Evolutionary conservation across 2,797 vertebrate species (phyloP), one percentile per base, ranked within the genome.

Genomic region (Arrhamphus sclerolepis): DNA sequence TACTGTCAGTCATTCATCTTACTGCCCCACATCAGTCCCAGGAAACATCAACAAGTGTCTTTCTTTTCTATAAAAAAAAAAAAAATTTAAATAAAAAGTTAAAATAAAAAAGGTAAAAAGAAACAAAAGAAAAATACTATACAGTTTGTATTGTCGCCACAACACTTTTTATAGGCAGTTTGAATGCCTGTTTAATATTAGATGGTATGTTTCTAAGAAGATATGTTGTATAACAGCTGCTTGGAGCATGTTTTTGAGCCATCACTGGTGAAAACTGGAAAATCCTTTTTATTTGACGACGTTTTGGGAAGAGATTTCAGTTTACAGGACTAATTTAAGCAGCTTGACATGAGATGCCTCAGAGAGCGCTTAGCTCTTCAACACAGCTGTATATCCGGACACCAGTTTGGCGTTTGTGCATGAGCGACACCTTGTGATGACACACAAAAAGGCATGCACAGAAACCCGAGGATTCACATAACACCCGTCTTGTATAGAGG

Each of bases 11-110:
- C 70, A 21, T 57, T 76, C 63, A 70, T 70, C 75, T 55, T 62
- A 62, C 62, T 63, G 4, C 46, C 71, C 78, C 70, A 44, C 56
- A 0, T 80, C 73, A 26, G 65, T 79, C 85, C 85, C 84, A 85
- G 78, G 82, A 89, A n/a, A 91, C 78, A 86, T 89, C 84, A 87
- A 87, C 82, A 92, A 90, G 89, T 92, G 89, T 91, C 89, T 93
- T 92, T 89, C 83, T 92, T 92, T 90, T 88, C 70, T 70, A 70
- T 65, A 74, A 63, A 62, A 63, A n/a, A 76, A 77, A 74, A 21
- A 7, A 34, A 2, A 38, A 38, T 4, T 14, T 14, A 38, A 38
- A 38, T 38, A 38, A 34, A 34, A 10, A 13, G 10, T 1, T 14
- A 38, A 5, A 16, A 38, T 14, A 14, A 38, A 38, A 38, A 38